Evolutionary conservation across 1,140 invertebrate genomes (phyloP).

Genomic region (Lasioglossum albipes): DNA sequence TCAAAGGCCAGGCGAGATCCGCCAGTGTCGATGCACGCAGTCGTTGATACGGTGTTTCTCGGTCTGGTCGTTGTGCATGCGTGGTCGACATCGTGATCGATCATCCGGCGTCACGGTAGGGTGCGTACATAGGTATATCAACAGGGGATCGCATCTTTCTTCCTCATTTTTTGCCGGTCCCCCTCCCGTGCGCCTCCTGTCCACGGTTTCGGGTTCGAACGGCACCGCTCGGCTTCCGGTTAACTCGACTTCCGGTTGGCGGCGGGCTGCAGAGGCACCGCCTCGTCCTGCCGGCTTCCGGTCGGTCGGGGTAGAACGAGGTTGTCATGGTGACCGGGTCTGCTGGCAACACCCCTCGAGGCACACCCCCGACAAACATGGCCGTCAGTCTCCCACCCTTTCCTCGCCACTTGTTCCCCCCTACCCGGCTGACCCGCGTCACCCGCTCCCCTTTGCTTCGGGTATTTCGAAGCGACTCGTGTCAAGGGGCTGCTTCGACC

Average conservation of each 20-base stretch:
- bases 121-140: conserved; percentile 61
- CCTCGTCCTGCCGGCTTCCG: conserved; percentile 55
- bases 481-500: conserved; percentile 41
- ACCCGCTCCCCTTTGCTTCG: conserved; percentile 8
- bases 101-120: conserved; percentile 65
- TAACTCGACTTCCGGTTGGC: conserved; percentile 61
- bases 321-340: conserved; percentile 69
- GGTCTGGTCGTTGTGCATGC: conserved; percentile 27
- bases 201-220: conserved; percentile 21
- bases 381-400: conserved; percentile 58
- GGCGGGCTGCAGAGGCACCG: conserved; percentile 34
- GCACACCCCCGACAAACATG: conserved; percentile 73
- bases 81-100: conserved; percentile 63
- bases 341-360: conserved; percentile 69
- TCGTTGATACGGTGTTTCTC: too few species aligned
- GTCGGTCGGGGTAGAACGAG: conserved; percentile 65
- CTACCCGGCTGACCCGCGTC: conserved; percentile 32
- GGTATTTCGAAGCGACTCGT: conserved; percentile 31
- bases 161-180: conserved; percentile 58
- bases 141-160: conserved; percentile 61
- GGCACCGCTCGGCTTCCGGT: conserved; percentile 51
- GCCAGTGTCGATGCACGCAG: not conserved
- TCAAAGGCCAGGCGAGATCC: not conserved
- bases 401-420: not conserved
- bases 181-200: conserved; percentile 15